Conservation (phyloP, 2,797 vertebrate species). For the Micromesistius poutassou region DNA sequence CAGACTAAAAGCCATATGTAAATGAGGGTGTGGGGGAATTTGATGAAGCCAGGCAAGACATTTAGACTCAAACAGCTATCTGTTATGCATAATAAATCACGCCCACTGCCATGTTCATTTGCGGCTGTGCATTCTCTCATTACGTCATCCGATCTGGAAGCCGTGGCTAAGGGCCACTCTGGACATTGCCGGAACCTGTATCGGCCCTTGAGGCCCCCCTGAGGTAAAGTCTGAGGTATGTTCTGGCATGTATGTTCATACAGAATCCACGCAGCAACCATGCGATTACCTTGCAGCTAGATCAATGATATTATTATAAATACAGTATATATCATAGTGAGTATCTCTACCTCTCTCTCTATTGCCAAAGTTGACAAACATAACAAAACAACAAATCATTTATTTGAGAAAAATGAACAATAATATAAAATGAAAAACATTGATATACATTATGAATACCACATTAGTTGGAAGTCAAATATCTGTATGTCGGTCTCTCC, state of each 20-base stretch:
- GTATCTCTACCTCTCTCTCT: background rate
- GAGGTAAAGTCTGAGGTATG: background rate
- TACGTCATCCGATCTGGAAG: background rate
- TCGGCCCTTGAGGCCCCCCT: background rate
- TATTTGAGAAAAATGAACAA: no score
- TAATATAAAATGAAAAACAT: no score
- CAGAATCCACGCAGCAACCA: background rate
- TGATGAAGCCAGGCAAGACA: slow-evolving; percentile 41
- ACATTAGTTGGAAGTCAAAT: no score
- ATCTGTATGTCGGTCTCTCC: background rate
- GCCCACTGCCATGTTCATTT: background rate
- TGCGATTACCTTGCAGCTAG: no score
- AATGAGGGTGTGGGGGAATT: slow-evolving; percentile 50
- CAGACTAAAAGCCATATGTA: slow-evolving; percentile 46
- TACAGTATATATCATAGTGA: background rate
- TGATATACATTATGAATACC: no score
- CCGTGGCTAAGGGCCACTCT: background rate
- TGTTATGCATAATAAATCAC: slow-evolving; percentile 4
- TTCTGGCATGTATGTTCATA: background rate
- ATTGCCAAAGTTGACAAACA: background rate
- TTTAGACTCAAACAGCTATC: slow-evolving; percentile 39
- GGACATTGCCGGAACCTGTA: background rate
- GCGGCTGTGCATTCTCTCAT: background rate
- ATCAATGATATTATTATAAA: no score
- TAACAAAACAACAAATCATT: no score